Conservation (phyloP, 2,888 invertebrate species). For the Athalia circularis region DNA sequence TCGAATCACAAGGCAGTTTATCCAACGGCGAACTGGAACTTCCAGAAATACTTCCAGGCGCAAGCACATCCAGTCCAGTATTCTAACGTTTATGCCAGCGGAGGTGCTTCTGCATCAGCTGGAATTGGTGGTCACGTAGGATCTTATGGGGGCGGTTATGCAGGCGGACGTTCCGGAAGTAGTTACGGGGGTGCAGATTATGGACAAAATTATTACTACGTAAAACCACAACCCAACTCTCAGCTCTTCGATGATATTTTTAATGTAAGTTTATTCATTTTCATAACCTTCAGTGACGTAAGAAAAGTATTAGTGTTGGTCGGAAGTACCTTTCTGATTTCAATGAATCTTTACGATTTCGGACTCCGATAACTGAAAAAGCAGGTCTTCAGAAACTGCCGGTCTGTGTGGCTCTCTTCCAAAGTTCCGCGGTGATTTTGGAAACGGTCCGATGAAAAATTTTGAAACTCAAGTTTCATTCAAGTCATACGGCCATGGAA, state of each 20-base stretch:
- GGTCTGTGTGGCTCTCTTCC: too few relatives aligned
- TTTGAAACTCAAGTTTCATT: too few relatives aligned
- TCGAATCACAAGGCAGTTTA: constrained; percentile 53
- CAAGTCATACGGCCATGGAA: too few relatives aligned
- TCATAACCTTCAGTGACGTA: too few relatives aligned
- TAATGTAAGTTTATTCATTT: constrained; percentile 76
- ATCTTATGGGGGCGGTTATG: constrained; percentile 49
- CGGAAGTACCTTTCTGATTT: too few relatives aligned
- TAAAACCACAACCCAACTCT: constrained; percentile 19
- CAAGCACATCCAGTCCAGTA: constrained; percentile 30
- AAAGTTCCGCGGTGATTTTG: too few relatives aligned
- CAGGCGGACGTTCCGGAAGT: constrained; percentile 49
- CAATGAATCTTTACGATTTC: too few relatives aligned
- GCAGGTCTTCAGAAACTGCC: too few relatives aligned
- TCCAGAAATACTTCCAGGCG: constrained; percentile 54
- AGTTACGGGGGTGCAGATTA: constrained; percentile 54
- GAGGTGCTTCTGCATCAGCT: constrained; percentile 41
- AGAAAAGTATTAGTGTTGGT: too few relatives aligned
- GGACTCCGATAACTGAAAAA: too few relatives aligned
- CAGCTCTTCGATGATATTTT: constrained; percentile 79
- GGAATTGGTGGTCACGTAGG: constrained; percentile 45
- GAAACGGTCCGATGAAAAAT: too few relatives aligned
- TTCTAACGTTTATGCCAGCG: constrained; percentile 61
- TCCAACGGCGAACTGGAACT: constrained; percentile 59
- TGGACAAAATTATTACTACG: constrained; percentile 53